These are phyloP conservation scores for Leptonema lineaticorne DNA, from an alignment of 1,140 invertebrate genomes.

Conservation along the genomic window DNA sequence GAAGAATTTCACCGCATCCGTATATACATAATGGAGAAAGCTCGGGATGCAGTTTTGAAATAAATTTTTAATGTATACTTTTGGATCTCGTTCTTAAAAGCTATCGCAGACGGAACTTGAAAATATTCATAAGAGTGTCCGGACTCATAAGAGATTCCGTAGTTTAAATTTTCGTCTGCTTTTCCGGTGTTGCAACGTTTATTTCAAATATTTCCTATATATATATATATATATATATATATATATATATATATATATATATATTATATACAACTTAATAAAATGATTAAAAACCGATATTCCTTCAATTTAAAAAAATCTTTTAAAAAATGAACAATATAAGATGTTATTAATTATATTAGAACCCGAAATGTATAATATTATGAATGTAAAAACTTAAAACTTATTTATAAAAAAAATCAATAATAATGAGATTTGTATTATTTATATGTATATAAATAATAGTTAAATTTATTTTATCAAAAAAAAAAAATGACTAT, in stretches of 20 bases:
- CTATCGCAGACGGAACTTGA: not conserved
- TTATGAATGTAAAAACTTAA: no score
- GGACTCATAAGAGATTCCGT: not conserved
- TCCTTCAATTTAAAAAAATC: no score
- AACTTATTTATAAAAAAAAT: no score
- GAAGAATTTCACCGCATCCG: not conserved
- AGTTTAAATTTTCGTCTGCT: not conserved
- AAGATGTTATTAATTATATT: no score
- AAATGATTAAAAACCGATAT: no score
- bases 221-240: not conserved
- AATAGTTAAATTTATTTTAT: no score
- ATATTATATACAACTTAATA: not conserved
- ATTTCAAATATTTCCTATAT: not conserved
- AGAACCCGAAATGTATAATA: no score
- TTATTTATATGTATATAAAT: no score
- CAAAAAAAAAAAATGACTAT: no score
- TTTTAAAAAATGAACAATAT: no score
- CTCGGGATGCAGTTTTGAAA: not conserved
- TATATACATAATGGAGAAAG: not conserved
- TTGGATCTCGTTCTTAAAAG: not conserved
- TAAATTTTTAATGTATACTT: conserved; percentile 1
- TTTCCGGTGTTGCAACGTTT: no score
- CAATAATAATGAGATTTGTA: no score
- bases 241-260: not conserved
- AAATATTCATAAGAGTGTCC: not conserved